Evolutionary conservation across 2,113 vertebrate species (phyloP), one percentile per base, ranked within the genome.

Genomic region (Jaculus jaculus): DNA sequence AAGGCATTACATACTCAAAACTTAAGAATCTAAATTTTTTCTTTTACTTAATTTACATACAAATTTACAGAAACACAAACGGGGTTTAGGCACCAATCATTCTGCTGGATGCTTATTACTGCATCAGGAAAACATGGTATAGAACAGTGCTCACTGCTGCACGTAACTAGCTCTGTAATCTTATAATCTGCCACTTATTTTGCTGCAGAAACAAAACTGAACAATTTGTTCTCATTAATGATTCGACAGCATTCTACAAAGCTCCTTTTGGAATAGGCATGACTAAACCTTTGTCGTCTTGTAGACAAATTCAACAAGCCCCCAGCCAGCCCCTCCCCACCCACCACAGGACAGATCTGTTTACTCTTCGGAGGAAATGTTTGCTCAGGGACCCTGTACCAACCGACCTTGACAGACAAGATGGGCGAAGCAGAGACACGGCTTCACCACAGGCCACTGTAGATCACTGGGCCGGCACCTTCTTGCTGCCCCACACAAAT

Each of bases 371-470:
- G 39, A 96, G 74, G 92, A 80, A 71, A 82, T 87, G 87, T 93
- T 94, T 95, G 74, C 94, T 96, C 90, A 92, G 87, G 89, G 96
- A 97, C 96, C 96, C 92, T 84, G 92, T 71, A 95, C 87, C 18
- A 39, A 91, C 1, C 93, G 97, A 90, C 13, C 84, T 87, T 12
- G 74, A 92, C 83, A 97, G 97, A 97, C 95, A 97, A 97, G 96
- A 98, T 97, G 97, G 98, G 98, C 84, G 97, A 98, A 97, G 98
- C 97, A 74, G 83, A 95, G 92, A 91, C 87, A 84, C 94, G 97
- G 97, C 92, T 96, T 92, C 87, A 89, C 72, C 88, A 97, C 94
- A 95, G 77, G 87, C 92, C 47, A 84, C 94, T 47, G 15, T 54
- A 93, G 24, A 95, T 47, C 54, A 96, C 58, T 87, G 69, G 58